A percentile compares a stretch with the other conserved stretches of the same genome.
Conservation (phyloP, 2,113 vertebrate species). For the Salvelinus namaycush region DNA sequence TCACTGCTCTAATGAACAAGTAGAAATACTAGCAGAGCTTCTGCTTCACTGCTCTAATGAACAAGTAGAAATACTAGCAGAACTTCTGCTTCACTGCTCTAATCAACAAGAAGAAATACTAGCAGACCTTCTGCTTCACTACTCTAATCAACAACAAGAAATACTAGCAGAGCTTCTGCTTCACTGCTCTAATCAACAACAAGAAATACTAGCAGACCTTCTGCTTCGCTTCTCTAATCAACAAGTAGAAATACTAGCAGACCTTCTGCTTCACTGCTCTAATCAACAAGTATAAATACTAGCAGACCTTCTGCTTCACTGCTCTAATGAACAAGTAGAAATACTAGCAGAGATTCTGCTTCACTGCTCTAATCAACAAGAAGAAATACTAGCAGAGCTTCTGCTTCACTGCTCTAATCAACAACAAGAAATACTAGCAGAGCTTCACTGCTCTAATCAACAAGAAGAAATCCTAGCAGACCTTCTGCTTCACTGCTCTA, state of each 20-base stretch:
- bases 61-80: slow-evolving; percentile 2
- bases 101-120: slow-evolving; percentile 4
- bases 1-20: slow-evolving; percentile 57
- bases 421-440: slow-evolving; percentile 16
- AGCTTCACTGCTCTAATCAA: too few species aligned
- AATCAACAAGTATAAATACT: background rate
- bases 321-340: too few species aligned
- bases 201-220: background rate
- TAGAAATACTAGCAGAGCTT: background rate
- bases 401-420: slow-evolving; percentile 54
- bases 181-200: background rate
- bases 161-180: background rate
- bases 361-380: background rate
- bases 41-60: too few species aligned
- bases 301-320: too few species aligned
- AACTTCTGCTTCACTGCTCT: too few species aligned
- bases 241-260: slow-evolving; percentile 5
- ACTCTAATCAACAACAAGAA: slow-evolving; percentile 2
- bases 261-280: too few species aligned
- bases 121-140: too few species aligned
- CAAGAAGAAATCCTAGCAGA: background rate
- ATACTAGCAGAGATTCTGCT: too few species aligned
- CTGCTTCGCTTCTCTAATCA: too few species aligned
- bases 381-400: background rate
- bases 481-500: too few species aligned